A percentile compares a stretch with the other conserved stretches of the same genome.
Conservation (phyloP, 2,888 invertebrate species). For the Agrypnus murinus region DNA sequence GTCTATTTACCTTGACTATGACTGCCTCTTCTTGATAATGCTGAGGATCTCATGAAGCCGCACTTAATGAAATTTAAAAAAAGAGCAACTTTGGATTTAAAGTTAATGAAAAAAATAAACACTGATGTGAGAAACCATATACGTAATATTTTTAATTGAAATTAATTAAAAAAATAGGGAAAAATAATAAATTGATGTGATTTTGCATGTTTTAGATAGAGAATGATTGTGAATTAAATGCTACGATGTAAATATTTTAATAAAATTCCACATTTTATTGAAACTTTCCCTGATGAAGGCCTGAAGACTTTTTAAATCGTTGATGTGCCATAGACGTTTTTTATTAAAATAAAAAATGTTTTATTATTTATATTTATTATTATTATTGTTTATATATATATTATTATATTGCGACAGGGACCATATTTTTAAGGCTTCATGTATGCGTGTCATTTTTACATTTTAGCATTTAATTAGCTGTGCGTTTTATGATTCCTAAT, state of each 20-base stretch:
- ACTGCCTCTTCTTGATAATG: slow-evolving; percentile 37
- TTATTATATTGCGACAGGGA: slow-evolving; percentile 54
- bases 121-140: slow-evolving; percentile 61
- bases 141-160: slow-evolving; percentile 60
- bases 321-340: slow-evolving; percentile 57
- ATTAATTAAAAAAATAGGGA: slow-evolving; percentile 46
- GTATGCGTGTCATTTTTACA: too few species aligned
- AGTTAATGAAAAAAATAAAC: slow-evolving; percentile 30
- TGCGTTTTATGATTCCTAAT: slow-evolving; percentile 53
- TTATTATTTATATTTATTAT: slow-evolving; percentile 1
- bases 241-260: slow-evolving; percentile 47
- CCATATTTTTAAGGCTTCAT: slow-evolving; percentile 49
- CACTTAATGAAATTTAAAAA: slow-evolving; percentile 3
- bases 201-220: slow-evolving; percentile 50
- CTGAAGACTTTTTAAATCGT: slow-evolving; percentile 41
- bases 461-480: slow-evolving; percentile 53
- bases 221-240: slow-evolving; percentile 47
- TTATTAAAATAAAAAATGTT: slow-evolving; percentile 2
- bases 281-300: slow-evolving; percentile 44
- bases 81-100: background rate
- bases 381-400: background rate
- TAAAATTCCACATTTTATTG: slow-evolving; percentile 1
- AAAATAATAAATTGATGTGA: slow-evolving; percentile 58
- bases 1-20: slow-evolving; percentile 41
- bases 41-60: slow-evolving; percentile 30